Conservation (phyloP, 2,888 invertebrate genomes). For the Harpagoxenus sublaevis region DNA sequence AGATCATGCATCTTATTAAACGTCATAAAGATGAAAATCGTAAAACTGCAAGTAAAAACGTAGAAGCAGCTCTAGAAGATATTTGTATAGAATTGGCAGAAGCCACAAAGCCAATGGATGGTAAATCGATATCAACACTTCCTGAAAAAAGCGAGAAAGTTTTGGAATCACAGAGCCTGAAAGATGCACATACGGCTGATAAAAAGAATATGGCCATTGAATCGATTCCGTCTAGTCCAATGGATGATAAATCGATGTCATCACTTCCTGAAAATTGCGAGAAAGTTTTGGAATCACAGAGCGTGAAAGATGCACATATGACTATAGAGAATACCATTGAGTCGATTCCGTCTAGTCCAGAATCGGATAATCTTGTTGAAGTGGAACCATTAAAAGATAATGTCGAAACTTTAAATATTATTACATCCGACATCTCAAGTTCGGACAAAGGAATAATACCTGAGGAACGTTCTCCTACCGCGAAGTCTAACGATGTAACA, state of each 20-base stretch:
- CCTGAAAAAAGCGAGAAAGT: not conserved
- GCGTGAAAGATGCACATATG: not conserved
- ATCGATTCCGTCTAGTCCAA: not conserved
- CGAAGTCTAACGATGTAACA: not conserved
- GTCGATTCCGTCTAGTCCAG: not conserved
- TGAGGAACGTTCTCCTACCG: not conserved
- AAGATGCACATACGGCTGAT: not conserved
- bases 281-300: not conserved
- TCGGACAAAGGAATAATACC: not conserved
- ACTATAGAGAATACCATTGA: not conserved
- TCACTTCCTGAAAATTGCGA: not conserved
- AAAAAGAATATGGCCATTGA: not conserved
- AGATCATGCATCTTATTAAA: slow-evolving; percentile 87
- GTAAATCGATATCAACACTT: not conserved
- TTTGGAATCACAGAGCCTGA: not conserved
- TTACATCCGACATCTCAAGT: not conserved
- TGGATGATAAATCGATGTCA: not conserved
- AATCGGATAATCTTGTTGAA: slow-evolving; percentile 7
- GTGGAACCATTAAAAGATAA: not conserved
- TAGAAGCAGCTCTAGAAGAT: not conserved
- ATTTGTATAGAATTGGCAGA: not conserved
- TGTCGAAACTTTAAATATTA: not conserved
- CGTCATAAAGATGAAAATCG: slow-evolving; percentile 76
- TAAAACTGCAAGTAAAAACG: slow-evolving; percentile 17
- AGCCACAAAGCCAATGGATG: not conserved